Base-by-base conservation (phyloP, 2,888 invertebrate genomes). In the Cecidostiba fungosa region DNA sequence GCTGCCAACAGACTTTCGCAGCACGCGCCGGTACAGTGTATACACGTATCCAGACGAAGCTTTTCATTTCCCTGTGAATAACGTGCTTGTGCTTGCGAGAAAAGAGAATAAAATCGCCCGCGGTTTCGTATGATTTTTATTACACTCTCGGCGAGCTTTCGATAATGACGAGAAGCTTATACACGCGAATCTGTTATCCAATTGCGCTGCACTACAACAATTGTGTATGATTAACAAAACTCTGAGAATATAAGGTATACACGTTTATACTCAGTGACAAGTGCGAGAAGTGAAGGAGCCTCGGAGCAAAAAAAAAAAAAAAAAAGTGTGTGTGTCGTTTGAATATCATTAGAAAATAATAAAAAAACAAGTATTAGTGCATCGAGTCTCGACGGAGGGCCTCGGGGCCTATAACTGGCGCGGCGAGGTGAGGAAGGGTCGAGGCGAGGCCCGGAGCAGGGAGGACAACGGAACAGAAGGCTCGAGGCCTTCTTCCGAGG, bases 401-500 rank as follows among this genome's bases (percentile, higher is more conserved):
- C 54, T 76, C 59, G 70, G 70, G 76, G 23, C 76, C 16, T 19
- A 3, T 32, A 12, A 74, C 43, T 23, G 70, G 54, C 39, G 29
- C 26, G 36, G 36, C 74, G 43, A 14, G 16, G 32, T 29, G 10
- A 77, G 70, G 73, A 43, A 54, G n/a, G 54, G 4, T 54, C 54
- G 69, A 43, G 76, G 84, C 77, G 73, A 62, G 14, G 54, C 47
- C 50, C 50, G 62, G 47, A 19, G 59, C 76, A 77, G 79, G 12
- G 80, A 59, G 70, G 66, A 69, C 69, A 32, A 69, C 85, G 81
- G 77, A 80, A 47, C 66, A 82, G 89, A 89, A 90, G 90, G 90
- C 88, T 88, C 88, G 82, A 88, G 89, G 89, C 91, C 90, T 90
- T 88, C 54, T 19, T 23, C 88, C 85, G 72, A 88, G 88, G 82